Evolutionary conservation across 2,113 vertebrate species (phyloP).

Genomic region (Clupea harengus): DNA sequence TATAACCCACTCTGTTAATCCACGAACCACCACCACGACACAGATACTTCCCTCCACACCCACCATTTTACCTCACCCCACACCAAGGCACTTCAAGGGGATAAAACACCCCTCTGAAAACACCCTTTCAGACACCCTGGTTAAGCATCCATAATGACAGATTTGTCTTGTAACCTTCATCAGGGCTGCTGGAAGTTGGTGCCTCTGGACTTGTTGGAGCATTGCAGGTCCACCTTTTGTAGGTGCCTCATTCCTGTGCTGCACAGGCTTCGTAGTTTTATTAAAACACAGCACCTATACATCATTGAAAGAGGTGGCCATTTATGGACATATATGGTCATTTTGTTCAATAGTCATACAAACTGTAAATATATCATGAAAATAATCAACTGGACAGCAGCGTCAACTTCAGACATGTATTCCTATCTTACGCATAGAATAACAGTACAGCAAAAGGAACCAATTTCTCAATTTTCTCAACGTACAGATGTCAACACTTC

Average conservation of each 20-base stretch:
- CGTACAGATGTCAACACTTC: neutral
- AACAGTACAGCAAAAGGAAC: too few species aligned
- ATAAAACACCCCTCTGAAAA: constrained; percentile 9
- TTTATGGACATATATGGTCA: neutral
- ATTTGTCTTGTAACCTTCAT: constrained; percentile 43
- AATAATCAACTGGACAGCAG: neutral
- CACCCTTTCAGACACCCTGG: neutral
- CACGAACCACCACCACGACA: neutral
- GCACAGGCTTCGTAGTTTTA: constrained; percentile 11
- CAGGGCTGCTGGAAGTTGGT: constrained; percentile 36
- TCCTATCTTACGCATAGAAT: too few species aligned
- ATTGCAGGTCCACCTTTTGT: constrained; percentile 26
- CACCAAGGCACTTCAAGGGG: constrained; percentile 1
- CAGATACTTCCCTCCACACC: constrained; percentile 15
- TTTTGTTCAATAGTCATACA: neutral
- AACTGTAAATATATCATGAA: neutral
- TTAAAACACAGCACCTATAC: constrained; percentile 36
- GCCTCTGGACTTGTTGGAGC: constrained; percentile 42
- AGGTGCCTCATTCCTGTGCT: neutral
- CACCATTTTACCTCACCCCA: neutral
- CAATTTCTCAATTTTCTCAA: neutral
- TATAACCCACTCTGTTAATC: neutral
- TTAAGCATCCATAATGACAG: neutral
- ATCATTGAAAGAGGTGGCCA: constrained; percentile 8
- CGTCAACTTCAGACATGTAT: neutral